These are phyloP conservation scores for Malacoraja senta DNA, from an alignment of 2,797 vertebrate genomes.

Conservation along the genomic window DNA sequence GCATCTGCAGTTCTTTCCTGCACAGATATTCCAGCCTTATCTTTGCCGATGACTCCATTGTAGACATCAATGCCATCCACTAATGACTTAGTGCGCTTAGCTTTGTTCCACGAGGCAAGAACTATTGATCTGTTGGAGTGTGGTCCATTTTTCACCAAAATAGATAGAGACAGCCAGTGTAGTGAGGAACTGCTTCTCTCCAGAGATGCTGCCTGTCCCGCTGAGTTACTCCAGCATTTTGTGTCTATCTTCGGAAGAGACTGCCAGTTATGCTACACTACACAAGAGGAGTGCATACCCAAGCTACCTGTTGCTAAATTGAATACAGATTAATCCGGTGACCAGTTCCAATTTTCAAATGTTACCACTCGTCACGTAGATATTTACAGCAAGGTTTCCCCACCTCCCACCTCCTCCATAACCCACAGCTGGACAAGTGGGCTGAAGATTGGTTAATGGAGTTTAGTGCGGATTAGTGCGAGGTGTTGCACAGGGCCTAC, in stretches of 20 bases:
- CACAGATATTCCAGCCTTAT: too few species aligned
- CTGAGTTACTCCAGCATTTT: too few species aligned
- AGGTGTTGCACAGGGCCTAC: too few species aligned
- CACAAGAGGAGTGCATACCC: not conserved
- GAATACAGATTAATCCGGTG: not conserved
- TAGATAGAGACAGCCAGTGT: not conserved
- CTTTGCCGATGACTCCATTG: too few species aligned
- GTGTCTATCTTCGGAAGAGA: not conserved
- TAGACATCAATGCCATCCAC: not conserved
- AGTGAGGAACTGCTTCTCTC: too few species aligned
- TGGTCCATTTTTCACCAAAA: not conserved
- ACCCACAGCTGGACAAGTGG: too few species aligned
- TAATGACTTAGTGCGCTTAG: not conserved
- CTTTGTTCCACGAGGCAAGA: not conserved
- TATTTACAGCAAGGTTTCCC: not conserved
- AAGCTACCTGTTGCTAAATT: not conserved
- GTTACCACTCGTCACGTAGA: not conserved
- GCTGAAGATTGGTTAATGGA: too few species aligned
- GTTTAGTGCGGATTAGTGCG: too few species aligned
- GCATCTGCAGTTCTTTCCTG: too few species aligned
- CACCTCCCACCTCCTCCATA: too few species aligned
- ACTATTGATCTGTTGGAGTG: not conserved
- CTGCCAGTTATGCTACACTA: not conserved
- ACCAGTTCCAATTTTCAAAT: not conserved
- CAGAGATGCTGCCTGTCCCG: too few species aligned